Conservation (phyloP, 2,113 vertebrate species). For the Sceloporus tristichus region DNA sequence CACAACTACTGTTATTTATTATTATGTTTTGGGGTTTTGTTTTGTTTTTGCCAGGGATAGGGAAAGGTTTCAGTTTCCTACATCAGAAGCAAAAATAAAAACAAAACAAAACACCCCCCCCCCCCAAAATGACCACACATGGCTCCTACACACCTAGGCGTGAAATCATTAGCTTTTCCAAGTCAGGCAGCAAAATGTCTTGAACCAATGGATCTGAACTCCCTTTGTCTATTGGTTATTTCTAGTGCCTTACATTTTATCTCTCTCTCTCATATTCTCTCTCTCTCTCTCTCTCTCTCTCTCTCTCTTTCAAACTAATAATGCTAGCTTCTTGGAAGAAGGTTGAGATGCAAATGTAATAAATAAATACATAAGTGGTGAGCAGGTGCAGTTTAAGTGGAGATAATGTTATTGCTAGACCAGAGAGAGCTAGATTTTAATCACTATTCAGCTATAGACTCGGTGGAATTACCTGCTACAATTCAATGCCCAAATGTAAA, state of each 20-base stretch:
- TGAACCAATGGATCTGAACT: not conserved
- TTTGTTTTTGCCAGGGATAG: not conserved
- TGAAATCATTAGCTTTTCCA: not conserved
- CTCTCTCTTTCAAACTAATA: not conserved
- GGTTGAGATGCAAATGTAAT: not conserved
- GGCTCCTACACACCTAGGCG: not conserved
- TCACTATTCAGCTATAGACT: conserved; percentile 3
- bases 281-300: too few relatives aligned
- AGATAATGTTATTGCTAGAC: not conserved
- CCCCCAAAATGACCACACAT: not conserved
- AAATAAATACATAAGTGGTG: not conserved
- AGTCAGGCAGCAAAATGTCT: not conserved
- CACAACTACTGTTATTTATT: not conserved
- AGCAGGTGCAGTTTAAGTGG: conserved; percentile 1
- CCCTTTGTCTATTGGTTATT: not conserved
- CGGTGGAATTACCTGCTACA: not conserved
- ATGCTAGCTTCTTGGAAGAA: not conserved
- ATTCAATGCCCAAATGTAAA: not conserved
- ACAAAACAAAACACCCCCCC: too few relatives aligned
- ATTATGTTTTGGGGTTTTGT: not conserved
- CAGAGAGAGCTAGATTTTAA: conserved; percentile 21
- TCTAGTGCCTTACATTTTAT: too few relatives aligned
- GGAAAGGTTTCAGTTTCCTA: not conserved
- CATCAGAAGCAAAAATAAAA: not conserved
- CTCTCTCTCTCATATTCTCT: too few relatives aligned